Conservation (phyloP, 2,797 vertebrate genomes). For the Phyllotis vaccarum region DNA sequence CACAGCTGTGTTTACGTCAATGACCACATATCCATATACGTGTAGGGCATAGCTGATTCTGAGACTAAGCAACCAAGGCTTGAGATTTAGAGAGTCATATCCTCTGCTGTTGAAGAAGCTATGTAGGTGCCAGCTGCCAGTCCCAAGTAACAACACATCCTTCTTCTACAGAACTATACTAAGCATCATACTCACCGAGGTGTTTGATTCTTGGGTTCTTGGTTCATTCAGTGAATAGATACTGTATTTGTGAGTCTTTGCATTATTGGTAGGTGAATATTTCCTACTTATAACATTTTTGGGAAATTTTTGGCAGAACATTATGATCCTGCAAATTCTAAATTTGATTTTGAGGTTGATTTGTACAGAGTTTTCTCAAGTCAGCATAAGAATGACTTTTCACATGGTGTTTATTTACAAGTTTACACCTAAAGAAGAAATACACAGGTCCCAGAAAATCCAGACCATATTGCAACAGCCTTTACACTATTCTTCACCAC, state of each 20-base stretch:
- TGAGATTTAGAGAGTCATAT: neutral
- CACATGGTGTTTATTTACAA: neutral
- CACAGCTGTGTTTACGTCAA: neutral
- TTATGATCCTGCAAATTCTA: constrained; percentile 15
- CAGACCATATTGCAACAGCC: neutral
- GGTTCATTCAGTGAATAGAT: neutral
- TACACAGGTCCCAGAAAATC: neutral
- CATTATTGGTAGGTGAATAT: neutral
- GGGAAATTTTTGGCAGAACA: neutral
- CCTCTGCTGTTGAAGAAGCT: constrained; percentile 2
- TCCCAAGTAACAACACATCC: too few species aligned
- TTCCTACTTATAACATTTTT: constrained; percentile 1
- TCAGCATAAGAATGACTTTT: constrained; percentile 5
- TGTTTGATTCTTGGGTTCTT: neutral
- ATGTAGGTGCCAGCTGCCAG: too few species aligned
- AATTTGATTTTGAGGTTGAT: constrained; percentile 25
- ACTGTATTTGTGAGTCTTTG: neutral
- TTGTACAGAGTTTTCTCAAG: neutral
- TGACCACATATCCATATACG: neutral
- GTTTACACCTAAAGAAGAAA: constrained; percentile 28
- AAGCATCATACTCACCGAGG: neutral
- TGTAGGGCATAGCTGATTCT: neutral
- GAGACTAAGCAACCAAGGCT: neutral
- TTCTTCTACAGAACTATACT: neutral
- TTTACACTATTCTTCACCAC: neutral